Percentiles rank a stretch among this genome's conserved stretches.
Evolutionary conservation across 2,797 vertebrate species (phyloP).

Genomic region (Oreochromis grahami): DNA sequence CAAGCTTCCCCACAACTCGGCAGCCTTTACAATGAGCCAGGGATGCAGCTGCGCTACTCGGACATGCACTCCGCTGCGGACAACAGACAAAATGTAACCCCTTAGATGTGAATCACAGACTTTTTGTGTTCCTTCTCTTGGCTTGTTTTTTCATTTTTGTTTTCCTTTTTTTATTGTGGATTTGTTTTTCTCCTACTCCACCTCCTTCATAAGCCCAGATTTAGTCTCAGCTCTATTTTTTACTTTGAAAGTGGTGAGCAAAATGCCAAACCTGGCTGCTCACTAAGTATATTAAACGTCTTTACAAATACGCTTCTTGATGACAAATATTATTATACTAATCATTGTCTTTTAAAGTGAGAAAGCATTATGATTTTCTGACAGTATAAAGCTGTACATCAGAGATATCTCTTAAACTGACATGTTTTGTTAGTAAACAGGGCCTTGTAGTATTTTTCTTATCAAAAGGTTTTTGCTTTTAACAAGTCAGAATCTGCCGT

Average conservation of each 20-base stretch:
- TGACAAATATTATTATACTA: neutral
- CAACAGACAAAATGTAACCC: slow-evolving; percentile 80
- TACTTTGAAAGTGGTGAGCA: neutral
- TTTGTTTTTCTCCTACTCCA: neutral
- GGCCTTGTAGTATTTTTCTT: neutral
- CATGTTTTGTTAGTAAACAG: neutral
- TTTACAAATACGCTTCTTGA: neutral
- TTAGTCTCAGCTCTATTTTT: neutral
- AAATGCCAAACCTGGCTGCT: neutral
- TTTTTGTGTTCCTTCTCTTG: neutral
- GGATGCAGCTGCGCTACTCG: slow-evolving; percentile 79
- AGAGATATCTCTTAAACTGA: neutral
- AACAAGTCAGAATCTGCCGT: neutral
- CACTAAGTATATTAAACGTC: neutral
- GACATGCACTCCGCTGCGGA: slow-evolving; percentile 75
- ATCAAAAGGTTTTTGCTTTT: neutral
- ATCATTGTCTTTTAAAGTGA: neutral
- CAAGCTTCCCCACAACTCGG: slow-evolving; percentile 79
- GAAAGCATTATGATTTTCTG: neutral
- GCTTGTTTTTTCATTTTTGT: neutral
- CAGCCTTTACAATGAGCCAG: slow-evolving; percentile 78
- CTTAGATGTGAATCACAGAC: neutral
- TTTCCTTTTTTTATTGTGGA: neutral
- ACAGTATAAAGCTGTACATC: neutral
- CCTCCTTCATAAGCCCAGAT: neutral